Evolutionary conservation across 2,797 vertebrate species (phyloP).

Genomic region (Coranthus polyacanthus): DNA sequence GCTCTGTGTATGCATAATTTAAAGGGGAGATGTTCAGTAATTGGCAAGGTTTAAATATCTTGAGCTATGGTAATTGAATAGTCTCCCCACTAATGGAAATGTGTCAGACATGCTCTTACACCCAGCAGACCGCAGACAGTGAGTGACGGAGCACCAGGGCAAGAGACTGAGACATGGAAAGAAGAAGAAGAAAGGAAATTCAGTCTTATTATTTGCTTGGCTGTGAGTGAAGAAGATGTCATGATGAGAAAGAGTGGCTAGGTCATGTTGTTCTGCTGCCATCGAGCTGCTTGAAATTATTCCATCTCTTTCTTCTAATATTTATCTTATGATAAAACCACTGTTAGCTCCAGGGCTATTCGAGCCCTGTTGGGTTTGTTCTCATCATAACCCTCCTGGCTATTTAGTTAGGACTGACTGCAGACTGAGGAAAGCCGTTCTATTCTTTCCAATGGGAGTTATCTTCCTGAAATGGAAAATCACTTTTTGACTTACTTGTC

Average conservation of each 20-base stretch:
- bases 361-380: conserved; percentile 68
- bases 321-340: conserved; percentile 76
- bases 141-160: conserved; percentile 71
- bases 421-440: conserved; percentile 44
- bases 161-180: conserved; percentile 58
- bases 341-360: conserved; percentile 67
- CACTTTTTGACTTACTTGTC: conserved; percentile 31
- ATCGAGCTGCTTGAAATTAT: conserved; percentile 62
- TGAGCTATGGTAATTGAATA: conserved; percentile 88
- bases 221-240: conserved; percentile 71
- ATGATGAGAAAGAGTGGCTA: conserved; percentile 61
- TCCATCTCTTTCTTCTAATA: conserved; percentile 74
- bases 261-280: conserved; percentile 69
- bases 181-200: conserved; percentile 60
- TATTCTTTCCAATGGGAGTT: conserved; percentile 57
- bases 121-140: conserved; percentile 76
- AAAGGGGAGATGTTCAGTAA: conserved; percentile 87
- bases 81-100: conserved; percentile 87
- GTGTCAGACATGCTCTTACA: conserved; percentile 87
- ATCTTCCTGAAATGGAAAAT: conserved; percentile 38
- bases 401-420: conserved; percentile 70
- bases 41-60: conserved; percentile 88
- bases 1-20: conserved; percentile 85
- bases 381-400: conserved; percentile 69
- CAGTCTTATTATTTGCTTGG: conserved; percentile 68